phyloP scores from a whole-genome alignment of 2,797 vertebrate genomes.

The Acrocephalus scirpaceus region DNA sequence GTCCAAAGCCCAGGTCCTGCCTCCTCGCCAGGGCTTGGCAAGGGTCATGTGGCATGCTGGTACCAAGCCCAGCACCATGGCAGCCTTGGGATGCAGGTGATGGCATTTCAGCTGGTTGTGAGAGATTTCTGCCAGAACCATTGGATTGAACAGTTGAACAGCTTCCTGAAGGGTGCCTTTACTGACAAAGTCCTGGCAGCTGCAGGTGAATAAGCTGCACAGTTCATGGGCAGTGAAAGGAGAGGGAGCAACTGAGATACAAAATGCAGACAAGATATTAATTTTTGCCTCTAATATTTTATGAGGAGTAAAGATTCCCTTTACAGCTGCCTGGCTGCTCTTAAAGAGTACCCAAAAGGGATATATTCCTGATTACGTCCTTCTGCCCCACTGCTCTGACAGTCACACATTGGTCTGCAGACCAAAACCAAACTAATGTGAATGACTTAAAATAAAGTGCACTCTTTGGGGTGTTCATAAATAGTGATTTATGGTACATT shows the following conservation, averaged over 20 bases:
- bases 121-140: background rate
- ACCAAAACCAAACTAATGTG: background rate
- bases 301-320: conserved; percentile 30
- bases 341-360: background rate
- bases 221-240: background rate
- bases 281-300: conserved; percentile 47
- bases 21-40: background rate
- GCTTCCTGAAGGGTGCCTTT: background rate
- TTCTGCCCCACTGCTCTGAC: background rate
- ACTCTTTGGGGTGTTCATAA: background rate
- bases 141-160: background rate
- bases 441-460: background rate
- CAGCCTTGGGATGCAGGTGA: background rate
- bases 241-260: background rate
- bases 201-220: background rate
- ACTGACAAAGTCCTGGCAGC: background rate
- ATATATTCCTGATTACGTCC: background rate
- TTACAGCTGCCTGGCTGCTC: background rate
- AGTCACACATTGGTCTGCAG: background rate
- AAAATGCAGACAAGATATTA: background rate
- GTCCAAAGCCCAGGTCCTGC: background rate
- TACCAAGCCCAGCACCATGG: background rate
- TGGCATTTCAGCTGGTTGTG: background rate
- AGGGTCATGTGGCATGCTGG: rapidly evolving
- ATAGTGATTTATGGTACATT: background rate